Conservation (phyloP, 2,113 vertebrate species). For the Myotis davidii region DNA sequence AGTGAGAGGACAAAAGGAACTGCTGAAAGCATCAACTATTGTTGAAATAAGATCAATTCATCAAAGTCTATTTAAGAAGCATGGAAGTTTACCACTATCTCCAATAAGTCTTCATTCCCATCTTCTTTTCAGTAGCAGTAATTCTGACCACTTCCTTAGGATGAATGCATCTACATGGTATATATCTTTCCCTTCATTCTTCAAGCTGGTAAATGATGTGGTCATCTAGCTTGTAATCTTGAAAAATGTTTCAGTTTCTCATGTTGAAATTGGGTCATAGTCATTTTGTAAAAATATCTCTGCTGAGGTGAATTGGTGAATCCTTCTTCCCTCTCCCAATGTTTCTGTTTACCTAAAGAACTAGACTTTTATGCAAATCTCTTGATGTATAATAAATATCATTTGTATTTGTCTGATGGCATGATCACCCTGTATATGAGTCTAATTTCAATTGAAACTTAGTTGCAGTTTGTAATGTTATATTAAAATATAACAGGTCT, state of each 20-base stretch:
- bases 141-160: conserved; percentile 32
- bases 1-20: conserved; percentile 63
- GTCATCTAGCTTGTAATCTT: conserved; percentile 46
- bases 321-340: background rate
- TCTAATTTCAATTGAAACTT: conserved; percentile 31
- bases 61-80: conserved; percentile 67
- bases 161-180: background rate
- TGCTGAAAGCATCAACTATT: conserved; percentile 68
- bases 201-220: conserved; percentile 14
- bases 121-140: conserved; percentile 40
- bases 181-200: conserved; percentile 35
- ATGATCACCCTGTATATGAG: background rate
- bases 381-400: conserved; percentile 6
- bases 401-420: conserved; percentile 11
- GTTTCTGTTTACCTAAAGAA: conserved; percentile 41
- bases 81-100: conserved; percentile 15
- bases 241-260: background rate
- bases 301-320: background rate
- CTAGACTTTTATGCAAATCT: conserved; percentile 17
- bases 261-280: background rate
- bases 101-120: conserved; percentile 51
- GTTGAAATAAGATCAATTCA: conserved; percentile 72
- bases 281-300: conserved; percentile 6
- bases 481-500: background rate
- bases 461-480: background rate